phyloP scores from a whole-genome alignment of 2,113 vertebrate species.

The Thunnus thynnus region DNA sequence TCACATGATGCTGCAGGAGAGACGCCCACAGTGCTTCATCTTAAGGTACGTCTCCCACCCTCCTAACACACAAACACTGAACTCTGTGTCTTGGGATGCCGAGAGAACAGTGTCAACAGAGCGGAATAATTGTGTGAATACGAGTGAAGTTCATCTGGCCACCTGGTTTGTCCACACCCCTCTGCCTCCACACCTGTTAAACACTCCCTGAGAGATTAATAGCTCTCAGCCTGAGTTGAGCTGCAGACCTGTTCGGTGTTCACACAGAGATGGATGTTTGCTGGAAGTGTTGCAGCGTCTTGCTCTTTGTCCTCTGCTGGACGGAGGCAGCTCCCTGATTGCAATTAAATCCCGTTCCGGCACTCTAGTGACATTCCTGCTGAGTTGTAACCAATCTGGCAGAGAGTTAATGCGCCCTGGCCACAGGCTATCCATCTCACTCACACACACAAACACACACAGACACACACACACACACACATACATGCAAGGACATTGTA shows the following conservation, averaged over 20 bases:
- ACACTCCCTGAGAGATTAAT: conserved; percentile 70
- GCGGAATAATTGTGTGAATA: neutral
- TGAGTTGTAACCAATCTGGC: conserved; percentile 80
- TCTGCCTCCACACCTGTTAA: conserved; percentile 55
- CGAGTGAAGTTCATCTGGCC: conserved; percentile 10
- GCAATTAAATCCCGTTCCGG: conserved; percentile 80
- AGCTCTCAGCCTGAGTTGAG: conserved; percentile 44
- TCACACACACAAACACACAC: conserved; percentile 52
- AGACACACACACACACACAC: conserved; percentile 21
- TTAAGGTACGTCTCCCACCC: conserved; percentile 87
- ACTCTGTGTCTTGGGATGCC: neutral
- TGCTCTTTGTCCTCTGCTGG: conserved; percentile 64
- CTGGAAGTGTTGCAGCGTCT: conserved; percentile 13
- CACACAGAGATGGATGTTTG: conserved; percentile 65
- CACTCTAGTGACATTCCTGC: conserved; percentile 75
- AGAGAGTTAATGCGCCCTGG: conserved; percentile 76
- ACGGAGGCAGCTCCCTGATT: conserved; percentile 69
- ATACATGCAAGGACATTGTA: conserved; percentile 21
- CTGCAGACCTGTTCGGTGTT: conserved; percentile 54
- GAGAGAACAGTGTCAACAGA: conserved; percentile 5
- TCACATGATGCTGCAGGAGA: conserved; percentile 94
- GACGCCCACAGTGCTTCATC: conserved; percentile 92
- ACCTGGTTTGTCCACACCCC: conserved; percentile 39
- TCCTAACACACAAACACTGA: neutral
- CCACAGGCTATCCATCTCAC: conserved; percentile 79